A percentile compares a stretch with the other conserved stretches of the same genome.
Evolutionary conservation across 2,113 vertebrate species (phyloP).

Genomic region (Mus pahari): DNA sequence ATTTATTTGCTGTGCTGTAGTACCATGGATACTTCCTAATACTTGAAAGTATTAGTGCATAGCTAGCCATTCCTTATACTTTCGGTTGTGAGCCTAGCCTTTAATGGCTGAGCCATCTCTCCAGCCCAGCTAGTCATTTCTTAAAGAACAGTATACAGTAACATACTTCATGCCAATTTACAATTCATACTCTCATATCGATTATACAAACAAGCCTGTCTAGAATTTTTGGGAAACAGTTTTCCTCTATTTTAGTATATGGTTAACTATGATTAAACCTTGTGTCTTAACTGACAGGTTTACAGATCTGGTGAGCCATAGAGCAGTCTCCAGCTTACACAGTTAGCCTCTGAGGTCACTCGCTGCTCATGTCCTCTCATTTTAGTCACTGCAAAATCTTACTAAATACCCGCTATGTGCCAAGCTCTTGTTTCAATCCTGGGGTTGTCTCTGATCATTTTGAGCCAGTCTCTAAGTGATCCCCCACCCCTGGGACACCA

Average conservation of each 20-base stretch:
- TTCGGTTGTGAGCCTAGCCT: background rate
- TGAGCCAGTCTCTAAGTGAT: constrained; percentile 45
- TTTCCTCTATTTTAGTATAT: background rate
- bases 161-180: background rate
- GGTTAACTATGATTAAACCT: background rate
- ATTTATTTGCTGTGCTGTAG: constrained; percentile 1
- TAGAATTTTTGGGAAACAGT: background rate
- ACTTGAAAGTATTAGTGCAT: background rate
- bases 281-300: background rate
- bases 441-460: background rate
- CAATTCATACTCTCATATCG: background rate
- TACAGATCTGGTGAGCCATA: background rate
- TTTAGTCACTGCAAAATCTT: constrained; percentile 42
- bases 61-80: constrained; percentile 8
- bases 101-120: background rate
- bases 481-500: constrained; percentile 22
- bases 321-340: background rate
- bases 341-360: background rate
- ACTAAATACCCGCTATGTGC: constrained; percentile 4
- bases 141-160: constrained; percentile 22
- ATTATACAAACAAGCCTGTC: background rate
- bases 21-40: background rate
- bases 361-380: background rate
- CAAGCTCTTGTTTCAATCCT: constrained; percentile 11
- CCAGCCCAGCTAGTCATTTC: background rate